These are phyloP conservation scores for Neodontobutis hainanensis DNA, from an alignment of 2,113 vertebrate genomes.

Conservation along the genomic window DNA sequence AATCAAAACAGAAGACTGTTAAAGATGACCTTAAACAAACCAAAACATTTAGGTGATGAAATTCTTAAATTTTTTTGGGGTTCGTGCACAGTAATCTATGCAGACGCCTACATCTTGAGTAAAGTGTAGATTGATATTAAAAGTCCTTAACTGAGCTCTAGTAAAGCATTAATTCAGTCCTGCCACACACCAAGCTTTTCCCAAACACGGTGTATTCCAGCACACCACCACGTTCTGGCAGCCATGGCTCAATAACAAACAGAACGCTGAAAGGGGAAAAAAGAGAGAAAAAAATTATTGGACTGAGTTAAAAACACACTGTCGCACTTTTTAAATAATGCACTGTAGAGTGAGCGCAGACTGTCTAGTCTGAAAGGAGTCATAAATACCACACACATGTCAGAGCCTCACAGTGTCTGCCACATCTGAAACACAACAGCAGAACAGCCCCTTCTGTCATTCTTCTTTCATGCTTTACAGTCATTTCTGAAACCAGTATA, in stretches of 20 bases:
- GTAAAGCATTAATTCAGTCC: slow-evolving; percentile 66
- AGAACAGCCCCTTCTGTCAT: too few species aligned
- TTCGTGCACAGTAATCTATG: slow-evolving; percentile 58
- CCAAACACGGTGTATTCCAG: slow-evolving; percentile 79
- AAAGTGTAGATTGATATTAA: slow-evolving; percentile 41
- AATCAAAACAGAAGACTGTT: not conserved
- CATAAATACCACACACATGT: slow-evolving; percentile 76
- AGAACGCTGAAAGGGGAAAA: slow-evolving; percentile 14
- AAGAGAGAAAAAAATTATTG: slow-evolving; percentile 46
- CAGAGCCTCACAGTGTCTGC: slow-evolving; percentile 39
- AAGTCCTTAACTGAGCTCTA: slow-evolving; percentile 65
- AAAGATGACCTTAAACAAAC: slow-evolving; percentile 41
- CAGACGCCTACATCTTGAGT: slow-evolving; percentile 35
- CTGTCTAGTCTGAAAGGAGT: slow-evolving; percentile 70
- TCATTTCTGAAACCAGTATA: not conserved
- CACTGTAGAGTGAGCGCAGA: slow-evolving; percentile 50
- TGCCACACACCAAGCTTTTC: slow-evolving; percentile 71
- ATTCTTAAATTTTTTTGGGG: slow-evolving; percentile 37
- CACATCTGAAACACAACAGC: slow-evolving; percentile 37
- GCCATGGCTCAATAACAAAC: slow-evolving; percentile 21
- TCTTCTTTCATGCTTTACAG: not conserved
- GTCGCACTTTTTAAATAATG: slow-evolving; percentile 69
- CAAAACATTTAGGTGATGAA: slow-evolving; percentile 45
- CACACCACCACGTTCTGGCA: slow-evolving; percentile 65
- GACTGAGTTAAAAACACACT: slow-evolving; percentile 68